phyloP scores from a whole-genome alignment of 2,888 invertebrate genomes.

The Scelioninae gen. 2 region DNA sequence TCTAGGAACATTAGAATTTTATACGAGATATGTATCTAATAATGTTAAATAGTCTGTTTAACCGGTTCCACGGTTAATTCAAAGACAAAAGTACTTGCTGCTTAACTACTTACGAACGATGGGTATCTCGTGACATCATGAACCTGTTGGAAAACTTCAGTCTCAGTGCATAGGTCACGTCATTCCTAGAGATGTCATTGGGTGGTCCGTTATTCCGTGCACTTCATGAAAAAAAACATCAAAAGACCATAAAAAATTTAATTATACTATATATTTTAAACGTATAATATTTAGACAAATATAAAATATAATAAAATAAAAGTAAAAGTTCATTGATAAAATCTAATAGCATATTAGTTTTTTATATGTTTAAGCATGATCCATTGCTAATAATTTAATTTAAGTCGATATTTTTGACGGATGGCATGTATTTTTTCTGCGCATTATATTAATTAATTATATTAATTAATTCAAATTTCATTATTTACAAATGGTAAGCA shows the following conservation, averaged over 20 bases:
- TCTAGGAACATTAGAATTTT: constrained; percentile 10
- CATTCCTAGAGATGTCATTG: constrained; percentile 47
- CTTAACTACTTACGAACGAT: constrained; percentile 31
- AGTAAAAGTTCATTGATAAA: too few species aligned
- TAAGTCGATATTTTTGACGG: too few species aligned
- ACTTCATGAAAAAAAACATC: background rate
- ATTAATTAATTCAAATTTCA: too few species aligned
- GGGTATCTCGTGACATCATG: constrained; percentile 48
- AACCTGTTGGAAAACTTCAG: constrained; percentile 35
- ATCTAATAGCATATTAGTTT: too few species aligned
- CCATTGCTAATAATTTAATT: too few species aligned
- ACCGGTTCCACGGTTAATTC: constrained; percentile 44
- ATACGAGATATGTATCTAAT: constrained; percentile 36
- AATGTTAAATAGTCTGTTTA: constrained; percentile 41
- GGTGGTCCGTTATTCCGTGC: constrained; percentile 52
- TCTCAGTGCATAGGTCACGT: constrained; percentile 50
- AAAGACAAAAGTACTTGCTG: constrained; percentile 33
- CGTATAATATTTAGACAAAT: too few species aligned
- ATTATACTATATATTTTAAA: too few species aligned
- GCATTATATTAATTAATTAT: too few species aligned
- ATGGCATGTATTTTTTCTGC: too few species aligned
- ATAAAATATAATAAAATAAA: too few species aligned
- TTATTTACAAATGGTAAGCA: too few species aligned
- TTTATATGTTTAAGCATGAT: too few species aligned
- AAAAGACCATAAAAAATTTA: background rate